Base-by-base conservation (phyloP, 2,797 vertebrate genomes). In the Pipistrellus pygmaeus region DNA sequence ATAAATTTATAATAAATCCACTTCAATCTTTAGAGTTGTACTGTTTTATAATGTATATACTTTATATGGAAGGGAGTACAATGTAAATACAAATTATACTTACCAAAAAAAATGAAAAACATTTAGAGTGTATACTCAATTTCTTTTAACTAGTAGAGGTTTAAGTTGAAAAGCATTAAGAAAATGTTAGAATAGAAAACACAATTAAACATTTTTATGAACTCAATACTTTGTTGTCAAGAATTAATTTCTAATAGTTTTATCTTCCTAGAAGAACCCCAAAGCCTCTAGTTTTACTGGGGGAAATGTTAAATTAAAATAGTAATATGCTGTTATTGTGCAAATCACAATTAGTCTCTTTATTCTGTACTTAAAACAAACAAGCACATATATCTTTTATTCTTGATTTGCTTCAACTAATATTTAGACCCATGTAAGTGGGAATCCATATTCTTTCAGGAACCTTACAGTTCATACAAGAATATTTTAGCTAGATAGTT, bases 401-500 rank as follows among this genome's bases (percentile, higher is more conserved):
- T 96, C 88, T 41, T 68, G 81, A 55, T 96, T 78, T 95, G n/a
- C 46, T 32, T 95, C 72, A 95, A 90, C 57, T 73, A 64, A 51
- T 72, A 93, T 94, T 95, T 95, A 97, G 53, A 83, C 4, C 57
- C 46, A 76, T 91, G n/a, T 44, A 55, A 30, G 1, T 76, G 8
- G 48, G 41, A 96, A n/a, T 91, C 95, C 10, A 57, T 69, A 92
- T 88, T 62, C 55, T 92, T 60, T 46, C 48, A 53, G 90, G 97
- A 97, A 77, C 2, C 2, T 96, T 93, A 23, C 90, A 21, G 0
- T 60, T 41, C 91, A 78, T 88, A 89, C 96, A 97, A 92, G 8
- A 96, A 66, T 90, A 93, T 85, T 97, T 97, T 95, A 97, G 96
- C 96, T 95, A 95, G 41, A 35, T 95, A 91, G 21, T 85, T 96